A percentile compares a stretch with the other conserved stretches of the same genome.
Conservation (phyloP, 1,140 invertebrate genomes). For the Triops longicaudatus region DNA sequence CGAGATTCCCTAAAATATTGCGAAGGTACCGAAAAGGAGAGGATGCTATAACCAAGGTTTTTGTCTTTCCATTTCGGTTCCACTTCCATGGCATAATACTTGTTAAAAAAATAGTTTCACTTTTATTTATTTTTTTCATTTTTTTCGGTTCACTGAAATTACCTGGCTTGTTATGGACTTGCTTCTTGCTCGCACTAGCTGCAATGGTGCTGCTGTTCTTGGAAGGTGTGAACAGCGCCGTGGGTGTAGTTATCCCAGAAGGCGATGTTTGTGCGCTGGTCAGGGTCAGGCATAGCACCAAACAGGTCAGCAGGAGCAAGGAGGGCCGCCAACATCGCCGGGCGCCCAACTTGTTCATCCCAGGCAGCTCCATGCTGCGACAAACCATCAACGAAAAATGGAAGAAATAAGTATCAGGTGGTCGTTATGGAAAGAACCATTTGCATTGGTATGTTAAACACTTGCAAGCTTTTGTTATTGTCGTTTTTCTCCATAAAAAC, state of each 20-base stretch:
- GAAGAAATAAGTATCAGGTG: not conserved
- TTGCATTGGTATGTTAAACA: not conserved
- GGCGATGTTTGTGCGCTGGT: not conserved
- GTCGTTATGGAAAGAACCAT: not conserved
- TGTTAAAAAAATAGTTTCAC: not conserved
- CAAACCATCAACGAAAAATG: not conserved
- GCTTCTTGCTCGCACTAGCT: not conserved
- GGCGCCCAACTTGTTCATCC: not conserved
- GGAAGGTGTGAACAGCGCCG: not conserved
- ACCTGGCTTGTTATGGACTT: conserved; percentile 14
- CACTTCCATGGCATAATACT: not conserved
- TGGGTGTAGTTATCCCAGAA: not conserved
- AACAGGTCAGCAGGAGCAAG: conserved; percentile 5
- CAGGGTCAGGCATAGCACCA: not conserved
- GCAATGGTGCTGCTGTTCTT: not conserved
- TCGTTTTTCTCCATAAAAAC: not conserved
- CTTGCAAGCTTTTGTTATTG: not conserved
- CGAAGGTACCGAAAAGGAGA: too few relatives aligned
- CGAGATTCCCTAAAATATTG: too few relatives aligned
- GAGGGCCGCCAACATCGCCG: conserved; percentile 1
- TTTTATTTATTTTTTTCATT: not conserved
- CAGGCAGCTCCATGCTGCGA: not conserved
- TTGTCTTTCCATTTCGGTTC: not conserved
- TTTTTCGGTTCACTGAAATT: not conserved
- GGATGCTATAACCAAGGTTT: too few relatives aligned